Percentiles rank a stretch among this genome's conserved stretches.
Conservation (phyloP, 1,140 invertebrate genomes). For the Phymorhynchus buccinoides region DNA sequence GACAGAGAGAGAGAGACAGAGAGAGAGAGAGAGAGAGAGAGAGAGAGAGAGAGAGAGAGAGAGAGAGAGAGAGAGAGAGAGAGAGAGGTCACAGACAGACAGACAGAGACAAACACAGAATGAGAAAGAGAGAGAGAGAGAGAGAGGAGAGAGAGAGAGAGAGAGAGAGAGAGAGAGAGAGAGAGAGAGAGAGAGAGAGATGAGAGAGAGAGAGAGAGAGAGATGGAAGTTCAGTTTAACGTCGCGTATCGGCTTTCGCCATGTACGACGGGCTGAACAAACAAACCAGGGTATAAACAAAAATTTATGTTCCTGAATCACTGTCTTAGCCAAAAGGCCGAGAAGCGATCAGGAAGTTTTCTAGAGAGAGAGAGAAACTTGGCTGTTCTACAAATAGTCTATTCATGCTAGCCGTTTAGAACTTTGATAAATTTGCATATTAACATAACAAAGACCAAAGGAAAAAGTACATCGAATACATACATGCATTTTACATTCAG, state of each 20-base stretch:
- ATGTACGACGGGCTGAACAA: too few relatives aligned
- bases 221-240: conserved; percentile 23
- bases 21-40: neutral
- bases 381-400: too few relatives aligned
- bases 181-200: neutral
- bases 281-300: too few relatives aligned
- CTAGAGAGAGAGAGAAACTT: neutral
- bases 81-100: neutral
- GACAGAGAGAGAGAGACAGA: neutral
- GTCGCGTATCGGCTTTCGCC: too few relatives aligned
- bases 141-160: neutral
- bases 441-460: too few relatives aligned
- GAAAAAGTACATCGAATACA: too few relatives aligned
- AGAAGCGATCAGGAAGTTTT: neutral
- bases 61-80: neutral
- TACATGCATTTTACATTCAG: too few relatives aligned
- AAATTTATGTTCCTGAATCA: too few relatives aligned
- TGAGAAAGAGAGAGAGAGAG: neutral
- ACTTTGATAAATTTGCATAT: too few relatives aligned
- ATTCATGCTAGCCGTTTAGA: too few relatives aligned
- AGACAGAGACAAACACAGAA: neutral
- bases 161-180: neutral
- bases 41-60: neutral
- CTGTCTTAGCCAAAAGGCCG: too few relatives aligned
- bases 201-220: neutral